A percentile compares a stretch with the other conserved stretches of the same genome.
These are phyloP conservation scores for Corythucha ciliata DNA, from an alignment of 2,888 invertebrate genomes.

Conservation along the genomic window DNA sequence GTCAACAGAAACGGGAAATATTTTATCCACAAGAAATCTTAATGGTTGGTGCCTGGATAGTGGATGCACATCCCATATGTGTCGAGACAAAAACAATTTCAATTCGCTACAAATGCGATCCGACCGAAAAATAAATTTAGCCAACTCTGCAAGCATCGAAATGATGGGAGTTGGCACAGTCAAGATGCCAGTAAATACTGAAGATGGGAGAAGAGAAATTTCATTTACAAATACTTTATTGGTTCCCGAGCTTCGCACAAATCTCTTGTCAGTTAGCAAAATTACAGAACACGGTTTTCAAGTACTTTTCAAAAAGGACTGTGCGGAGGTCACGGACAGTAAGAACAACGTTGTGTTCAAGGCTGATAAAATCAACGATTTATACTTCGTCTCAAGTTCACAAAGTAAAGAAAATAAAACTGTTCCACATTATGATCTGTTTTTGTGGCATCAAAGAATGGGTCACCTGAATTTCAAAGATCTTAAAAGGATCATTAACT, in stretches of 20 bases:
- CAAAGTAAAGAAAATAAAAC: no score
- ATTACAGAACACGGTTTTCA: background rate
- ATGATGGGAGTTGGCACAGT: slow-evolving; percentile 7
- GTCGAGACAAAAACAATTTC: slow-evolving; percentile 1
- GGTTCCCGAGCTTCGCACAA: background rate
- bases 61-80: slow-evolving; percentile 10
- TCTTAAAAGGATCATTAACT: no score
- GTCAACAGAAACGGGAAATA: no score
- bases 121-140: background rate
- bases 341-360: no score
- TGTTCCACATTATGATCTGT: no score
- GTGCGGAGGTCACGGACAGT: no score
- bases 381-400: no score
- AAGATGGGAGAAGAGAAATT: background rate
- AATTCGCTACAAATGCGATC: background rate
- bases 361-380: no score
- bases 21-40: no score
- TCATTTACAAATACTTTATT: background rate
- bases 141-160: background rate
- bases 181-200: background rate
- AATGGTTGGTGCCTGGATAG: slow-evolving; percentile 7
- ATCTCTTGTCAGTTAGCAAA: slow-evolving; percentile 2
- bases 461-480: no score
- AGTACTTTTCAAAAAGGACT: slow-evolving; percentile 1
- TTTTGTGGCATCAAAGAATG: no score